A percentile compares a stretch with the other conserved stretches of the same genome.
phyloP scores from a whole-genome alignment of 2,888 invertebrate species.

The Mimachlamys varia region DNA sequence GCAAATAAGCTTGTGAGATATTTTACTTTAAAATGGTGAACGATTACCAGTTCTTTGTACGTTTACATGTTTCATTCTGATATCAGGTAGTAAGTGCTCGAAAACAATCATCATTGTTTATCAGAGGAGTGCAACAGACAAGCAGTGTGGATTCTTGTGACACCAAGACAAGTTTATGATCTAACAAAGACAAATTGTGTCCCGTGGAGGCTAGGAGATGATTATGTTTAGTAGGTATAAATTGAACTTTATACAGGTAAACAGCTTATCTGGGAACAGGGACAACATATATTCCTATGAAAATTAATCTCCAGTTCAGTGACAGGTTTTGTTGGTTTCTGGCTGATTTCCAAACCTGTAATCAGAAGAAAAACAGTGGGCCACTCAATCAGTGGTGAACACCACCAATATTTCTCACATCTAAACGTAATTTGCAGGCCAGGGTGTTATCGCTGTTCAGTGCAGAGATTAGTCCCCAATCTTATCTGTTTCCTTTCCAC shows the following conservation, averaged over 20 bases:
- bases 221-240: not conserved
- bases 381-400: not conserved
- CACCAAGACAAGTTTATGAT: not conserved
- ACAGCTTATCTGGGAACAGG: not conserved
- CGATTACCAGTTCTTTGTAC: too few species aligned
- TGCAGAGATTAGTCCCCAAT: not conserved
- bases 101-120: too few species aligned
- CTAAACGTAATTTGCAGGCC: constrained; percentile 19
- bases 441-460: not conserved
- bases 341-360: constrained; percentile 13
- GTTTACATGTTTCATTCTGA: too few species aligned
- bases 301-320: constrained; percentile 3
- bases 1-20: too few species aligned
- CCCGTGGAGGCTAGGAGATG: not conserved
- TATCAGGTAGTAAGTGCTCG: too few species aligned
- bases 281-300: not conserved
- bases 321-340: constrained; percentile 18
- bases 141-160: not conserved
- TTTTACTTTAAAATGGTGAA: too few species aligned
- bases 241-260: not conserved
- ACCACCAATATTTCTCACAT: constrained; percentile 13
- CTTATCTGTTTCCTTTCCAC: constrained; percentile 7
- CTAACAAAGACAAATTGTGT: not conserved
- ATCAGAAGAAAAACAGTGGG: not conserved
- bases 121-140: not conserved